Base-by-base conservation (phyloP, 2,113 vertebrate species). In the Scatophagus argus region DNA sequence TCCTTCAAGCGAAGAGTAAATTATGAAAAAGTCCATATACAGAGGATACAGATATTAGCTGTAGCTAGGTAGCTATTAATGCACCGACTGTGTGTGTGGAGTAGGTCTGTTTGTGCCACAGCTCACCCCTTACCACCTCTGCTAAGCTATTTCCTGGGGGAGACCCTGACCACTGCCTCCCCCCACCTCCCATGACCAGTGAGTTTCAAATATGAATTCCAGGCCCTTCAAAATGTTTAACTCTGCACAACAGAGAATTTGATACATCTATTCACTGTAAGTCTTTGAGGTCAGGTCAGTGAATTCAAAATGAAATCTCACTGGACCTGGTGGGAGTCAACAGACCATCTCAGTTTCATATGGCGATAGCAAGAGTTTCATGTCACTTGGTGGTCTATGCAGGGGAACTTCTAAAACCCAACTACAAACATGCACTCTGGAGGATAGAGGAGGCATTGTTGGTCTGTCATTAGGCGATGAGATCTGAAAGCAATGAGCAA, bases 391-490 rank as follows among this genome's bases (percentile, higher is more conserved):
- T 82, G 82, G 4, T 89, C 72, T 56, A 0, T 12, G 59, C 27
- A 60, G 74, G 36, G 66, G 49, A 60, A n/a, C 32, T 46, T 65
- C 41, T 84, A 60, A 87, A 79, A 63, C 54, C 43, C 41, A 77
- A 72, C 71, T 43, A 68, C n/a, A 72, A 61, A 14, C 41, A 62
- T 25, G 52, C 51, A 56, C 51, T 47, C n/a, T 11, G 39, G 32
- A 49, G 68, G 47, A 87, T 72, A 86, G 69, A 74, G 69, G 64
- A 64, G 19, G 60, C 66, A 68, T 82, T 86, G 83, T 84, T 74
- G 44, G 43, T 67, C 56, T 64, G 62, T 73, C 63, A 49, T 52
- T 59, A 79, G 36, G 29, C 17, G 13, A 65, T 4, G 12, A 56
- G 25, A 65, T 60, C 46, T 25, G 6, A 85, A 74, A 55, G 61